Evolutionary conservation across 2,113 vertebrate genomes (phyloP).

Genomic region (Grus americana): DNA sequence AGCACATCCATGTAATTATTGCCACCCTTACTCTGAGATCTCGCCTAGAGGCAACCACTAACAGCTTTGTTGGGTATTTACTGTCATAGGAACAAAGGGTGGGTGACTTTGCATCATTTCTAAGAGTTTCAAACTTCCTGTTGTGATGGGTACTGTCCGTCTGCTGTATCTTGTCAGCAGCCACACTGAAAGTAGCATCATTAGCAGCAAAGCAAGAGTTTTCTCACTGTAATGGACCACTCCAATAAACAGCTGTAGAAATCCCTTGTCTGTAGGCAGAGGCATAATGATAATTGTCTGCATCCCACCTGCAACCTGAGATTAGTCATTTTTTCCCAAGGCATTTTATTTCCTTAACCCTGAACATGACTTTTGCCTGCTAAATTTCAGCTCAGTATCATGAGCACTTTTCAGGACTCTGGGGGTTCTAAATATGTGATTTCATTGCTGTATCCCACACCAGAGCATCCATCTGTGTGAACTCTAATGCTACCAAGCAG

Average conservation of each 20-base stretch:
- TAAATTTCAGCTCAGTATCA: neutral
- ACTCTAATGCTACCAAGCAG: neutral
- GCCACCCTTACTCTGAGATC: neutral
- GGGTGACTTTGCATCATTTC: neutral
- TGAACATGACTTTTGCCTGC: neutral
- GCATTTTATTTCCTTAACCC: neutral
- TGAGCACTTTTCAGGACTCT: neutral
- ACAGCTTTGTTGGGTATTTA: accelerated
- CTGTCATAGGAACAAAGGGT: neutral
- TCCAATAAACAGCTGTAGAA: neutral
- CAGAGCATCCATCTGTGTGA: neutral
- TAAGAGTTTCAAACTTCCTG: neutral
- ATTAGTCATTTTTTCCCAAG: neutral
- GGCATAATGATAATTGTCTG: neutral
- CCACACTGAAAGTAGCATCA: neutral
- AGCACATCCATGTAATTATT: neutral
- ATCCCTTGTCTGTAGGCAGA: neutral
- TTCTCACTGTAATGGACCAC: neutral
- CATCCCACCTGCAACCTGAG: neutral
- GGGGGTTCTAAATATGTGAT: neutral
- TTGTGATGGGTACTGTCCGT: neutral
- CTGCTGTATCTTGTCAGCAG: neutral
- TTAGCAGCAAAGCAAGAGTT: neutral
- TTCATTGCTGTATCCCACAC: neutral
- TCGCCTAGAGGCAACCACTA: neutral